Base-by-base conservation (phyloP, 2,113 vertebrate species). In the Cavia aperea region DNA sequence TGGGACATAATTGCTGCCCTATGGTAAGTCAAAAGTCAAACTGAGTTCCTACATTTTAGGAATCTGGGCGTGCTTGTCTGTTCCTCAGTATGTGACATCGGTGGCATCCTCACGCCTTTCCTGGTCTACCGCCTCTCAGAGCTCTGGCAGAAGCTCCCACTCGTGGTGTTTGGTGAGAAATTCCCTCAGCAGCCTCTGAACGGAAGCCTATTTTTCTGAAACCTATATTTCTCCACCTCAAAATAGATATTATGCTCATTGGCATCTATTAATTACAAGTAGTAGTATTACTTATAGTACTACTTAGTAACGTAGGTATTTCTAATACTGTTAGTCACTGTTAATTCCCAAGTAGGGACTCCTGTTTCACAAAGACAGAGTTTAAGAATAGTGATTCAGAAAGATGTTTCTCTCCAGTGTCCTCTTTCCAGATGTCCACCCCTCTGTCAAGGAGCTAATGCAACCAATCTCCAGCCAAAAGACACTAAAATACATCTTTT, bases 51-150 rank as follows among this genome's bases (percentile, higher is more conserved):
- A 31, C 51, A 1, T 65, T 92, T 56, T 94, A 99, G 99, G 98
- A 99, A 99, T 92, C 97, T 99, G 0, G 98, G 98, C 0, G 98
- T 99, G 95, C 98, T 98, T 0, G 97, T 98, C 83, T 99, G 99
- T 90, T 99, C 98, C 1, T 97, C 98, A 0, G 62, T 99, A 96
- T 99, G 98, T 62, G 99, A 99, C 65, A 1, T 99, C 1, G 99
- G 99, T 12, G 99, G 99, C 86, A 98, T 99, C 39, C 81, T 98
- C 0, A 97, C 98, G 0, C 98, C 99, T 0, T 99, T 99, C 97
- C 89, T 99, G 90, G 98, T 99, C 84, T 99, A 99, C 97, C 98
- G 99, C 84, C 97, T 99, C 89, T 97, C 98, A 2, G 97, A 95
- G 73, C 26, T 99, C 95, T 99, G 99, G 99, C 95, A 98, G 0